Conservation (phyloP, 1,140 invertebrate species). For the Aradophagus sp. region DNA sequence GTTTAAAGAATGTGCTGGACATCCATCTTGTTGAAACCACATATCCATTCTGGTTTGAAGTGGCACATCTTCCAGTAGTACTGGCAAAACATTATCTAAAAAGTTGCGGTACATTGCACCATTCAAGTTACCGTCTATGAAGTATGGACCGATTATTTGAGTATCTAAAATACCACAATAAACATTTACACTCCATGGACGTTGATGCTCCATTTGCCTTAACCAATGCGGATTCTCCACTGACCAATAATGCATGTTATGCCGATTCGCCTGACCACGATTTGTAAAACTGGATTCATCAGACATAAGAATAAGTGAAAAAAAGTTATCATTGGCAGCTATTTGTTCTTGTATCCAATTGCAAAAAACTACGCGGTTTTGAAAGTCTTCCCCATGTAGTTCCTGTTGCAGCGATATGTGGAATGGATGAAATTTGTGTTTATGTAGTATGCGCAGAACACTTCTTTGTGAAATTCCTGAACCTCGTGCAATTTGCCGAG, state of each 20-base stretch:
- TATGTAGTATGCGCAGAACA: conserved; percentile 23
- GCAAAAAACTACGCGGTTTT: conserved; percentile 11
- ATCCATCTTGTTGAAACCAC: conserved; percentile 7
- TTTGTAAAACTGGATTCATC: conserved; percentile 14
- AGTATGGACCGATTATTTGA: too few species aligned
- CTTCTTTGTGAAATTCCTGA: conserved; percentile 23
- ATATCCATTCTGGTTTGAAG: background rate
- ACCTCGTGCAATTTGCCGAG: too few species aligned
- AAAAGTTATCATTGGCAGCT: conserved; percentile 4
- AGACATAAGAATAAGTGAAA: conserved; percentile 10
- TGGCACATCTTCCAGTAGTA: conserved; percentile 5
- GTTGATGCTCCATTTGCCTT: conserved; percentile 4
- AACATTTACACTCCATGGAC: conserved; percentile 10
- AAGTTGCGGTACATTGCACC: background rate
- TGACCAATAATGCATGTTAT: conserved; percentile 22
- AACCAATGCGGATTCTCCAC: conserved; percentile 9
- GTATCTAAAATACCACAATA: conserved; percentile 12
- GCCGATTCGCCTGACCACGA: conserved; percentile 7
- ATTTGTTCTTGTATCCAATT: conserved; percentile 12
- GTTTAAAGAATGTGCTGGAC: background rate
- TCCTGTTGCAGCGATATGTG: conserved; percentile 16
- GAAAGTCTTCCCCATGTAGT: conserved; percentile 11
- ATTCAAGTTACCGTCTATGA: too few species aligned
- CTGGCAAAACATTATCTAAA: conserved; percentile 1
- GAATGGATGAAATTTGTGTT: too few species aligned